Percentiles rank a stretch among this genome's conserved stretches.
Evolutionary conservation across 2,797 vertebrate genomes (phyloP).

Genomic region (Fundulus diaphanus): DNA sequence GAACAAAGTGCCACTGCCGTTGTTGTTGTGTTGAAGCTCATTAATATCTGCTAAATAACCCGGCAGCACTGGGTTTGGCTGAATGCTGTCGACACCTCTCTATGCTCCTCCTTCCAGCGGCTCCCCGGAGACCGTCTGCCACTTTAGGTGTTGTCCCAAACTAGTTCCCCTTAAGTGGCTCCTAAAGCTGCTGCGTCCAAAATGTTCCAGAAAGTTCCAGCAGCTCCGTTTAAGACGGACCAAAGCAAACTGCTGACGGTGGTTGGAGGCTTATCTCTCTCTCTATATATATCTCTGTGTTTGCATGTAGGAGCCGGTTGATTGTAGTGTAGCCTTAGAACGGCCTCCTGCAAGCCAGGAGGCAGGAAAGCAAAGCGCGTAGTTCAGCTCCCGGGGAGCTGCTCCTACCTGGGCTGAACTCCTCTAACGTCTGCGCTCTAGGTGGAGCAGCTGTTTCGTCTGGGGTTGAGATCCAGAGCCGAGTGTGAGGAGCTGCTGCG

Average conservation of each 20-base stretch:
- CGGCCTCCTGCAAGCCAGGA: no score
- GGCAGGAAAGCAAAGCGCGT: no score
- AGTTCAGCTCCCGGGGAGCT: not conserved
- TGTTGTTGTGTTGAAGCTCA: not conserved
- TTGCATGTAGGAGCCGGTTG: no score
- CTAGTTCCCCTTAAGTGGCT: conserved; percentile 6
- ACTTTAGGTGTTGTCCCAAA: conserved; percentile 6
- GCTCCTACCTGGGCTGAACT: not conserved
- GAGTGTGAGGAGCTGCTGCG: conserved; percentile 93
- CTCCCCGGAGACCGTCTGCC: not conserved
- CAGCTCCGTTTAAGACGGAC: not conserved
- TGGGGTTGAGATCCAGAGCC: conserved; percentile 87
- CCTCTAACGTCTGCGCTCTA: conserved; percentile 51
- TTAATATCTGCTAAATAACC: not conserved
- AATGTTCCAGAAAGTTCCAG: not conserved
- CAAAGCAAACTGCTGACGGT: not conserved
- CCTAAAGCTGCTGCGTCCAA: not conserved
- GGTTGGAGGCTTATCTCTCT: not conserved
- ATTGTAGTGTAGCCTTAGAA: no score
- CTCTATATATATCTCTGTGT: no score
- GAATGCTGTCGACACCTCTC: not conserved
- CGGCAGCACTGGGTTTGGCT: not conserved
- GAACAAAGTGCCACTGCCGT: not conserved
- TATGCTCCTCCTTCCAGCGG: not conserved
- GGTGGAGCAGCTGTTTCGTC: conserved; percentile 96